phyloP scores from a whole-genome alignment of 2,797 vertebrate species.

The Aplochiton taeniatus region DNA sequence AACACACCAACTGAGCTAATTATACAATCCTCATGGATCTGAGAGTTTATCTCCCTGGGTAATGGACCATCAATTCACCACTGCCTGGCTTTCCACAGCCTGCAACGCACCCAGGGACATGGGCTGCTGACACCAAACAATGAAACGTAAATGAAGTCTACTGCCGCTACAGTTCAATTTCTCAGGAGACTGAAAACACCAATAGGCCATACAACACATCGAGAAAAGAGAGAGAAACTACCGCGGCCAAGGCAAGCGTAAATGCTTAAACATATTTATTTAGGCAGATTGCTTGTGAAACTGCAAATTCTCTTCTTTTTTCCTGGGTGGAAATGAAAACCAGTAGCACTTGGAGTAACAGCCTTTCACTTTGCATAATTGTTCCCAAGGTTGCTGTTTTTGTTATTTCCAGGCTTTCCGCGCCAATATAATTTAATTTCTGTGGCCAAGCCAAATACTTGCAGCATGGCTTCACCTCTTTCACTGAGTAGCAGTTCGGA shows the following conservation, averaged over 20 bases:
- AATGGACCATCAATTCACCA: constrained; percentile 60
- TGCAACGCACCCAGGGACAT: constrained; percentile 34
- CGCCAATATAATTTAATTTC: constrained; percentile 80
- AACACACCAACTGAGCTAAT: constrained; percentile 29
- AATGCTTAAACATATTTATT: constrained; percentile 67
- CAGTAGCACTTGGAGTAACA: constrained; percentile 78
- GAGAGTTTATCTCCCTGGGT: constrained; percentile 53
- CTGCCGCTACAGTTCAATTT: constrained; percentile 45
- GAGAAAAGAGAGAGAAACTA: constrained; percentile 39
- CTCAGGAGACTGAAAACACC: constrained; percentile 45
- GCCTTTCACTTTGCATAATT: constrained; percentile 76
- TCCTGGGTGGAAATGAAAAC: constrained; percentile 68
- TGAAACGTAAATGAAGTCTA: constrained; percentile 51
- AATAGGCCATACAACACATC: constrained; percentile 52
- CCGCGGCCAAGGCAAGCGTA: constrained; percentile 51
- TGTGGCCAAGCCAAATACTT: constrained; percentile 80
- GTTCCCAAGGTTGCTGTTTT: constrained; percentile 77
- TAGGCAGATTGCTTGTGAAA: constrained; percentile 67
- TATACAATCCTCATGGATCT: constrained; percentile 44
- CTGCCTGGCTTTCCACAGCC: constrained; percentile 46
- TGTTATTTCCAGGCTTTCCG: constrained; percentile 67
- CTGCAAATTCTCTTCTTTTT: constrained; percentile 47
- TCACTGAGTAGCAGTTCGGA: constrained; percentile 72
- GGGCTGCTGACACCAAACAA: constrained; percentile 43
- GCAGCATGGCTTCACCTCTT: constrained; percentile 73